Base-by-base conservation (phyloP, 2,888 invertebrate genomes). In the Linnaemya vulpina region DNA sequence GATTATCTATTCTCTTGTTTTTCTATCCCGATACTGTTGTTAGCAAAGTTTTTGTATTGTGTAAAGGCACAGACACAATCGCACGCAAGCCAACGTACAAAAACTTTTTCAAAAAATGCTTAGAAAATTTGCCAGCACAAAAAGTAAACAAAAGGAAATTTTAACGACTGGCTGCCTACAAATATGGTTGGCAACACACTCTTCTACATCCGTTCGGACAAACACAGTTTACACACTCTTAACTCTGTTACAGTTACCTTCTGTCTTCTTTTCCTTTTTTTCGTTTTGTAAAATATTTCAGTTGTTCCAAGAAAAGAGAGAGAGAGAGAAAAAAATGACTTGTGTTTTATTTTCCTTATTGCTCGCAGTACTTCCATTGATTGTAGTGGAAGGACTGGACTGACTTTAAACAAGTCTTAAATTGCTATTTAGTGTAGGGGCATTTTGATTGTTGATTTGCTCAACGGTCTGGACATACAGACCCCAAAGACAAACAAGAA, bases 401-500 rank as follows among this genome's bases (percentile, higher is more conserved):
- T 30, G 30, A 30, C 71, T 82, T 85, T 82, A 82, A 82, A 82
- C 78, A 82, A 82, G 85, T 75, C 85, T 75, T 85, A 85, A 82
- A 85, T 82, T 82, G 85, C 82, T 78, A 85, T 82, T 85, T 85
- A 82, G 71, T 78, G 71, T 75, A 71, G 46, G 62, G 78, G 78
- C 82, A 85, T 65, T 79, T 78, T 75, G 78, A 85, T 85, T 82
- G 85, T 70, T 85, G 82, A 82, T 70, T 71, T 81, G 75, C 40
- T 25, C 3, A 80, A 68, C 58, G 65, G 25, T 25, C 40, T 25
- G 53, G 17, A 3, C 78, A 71, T n/a, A 5, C 30, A 75, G 79
- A 65, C 46, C 65, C 73, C 53, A 70, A 53, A 71, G 40, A 60
- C 46, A 82, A 79, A 82, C 46, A 70, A 77, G n/a, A 71, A 74